Percentiles rank a stretch among this genome's conserved stretches.
These are phyloP conservation scores for Trichopria drosophilae DNA, from an alignment of 2,888 invertebrate genomes.

Conservation along the genomic window DNA sequence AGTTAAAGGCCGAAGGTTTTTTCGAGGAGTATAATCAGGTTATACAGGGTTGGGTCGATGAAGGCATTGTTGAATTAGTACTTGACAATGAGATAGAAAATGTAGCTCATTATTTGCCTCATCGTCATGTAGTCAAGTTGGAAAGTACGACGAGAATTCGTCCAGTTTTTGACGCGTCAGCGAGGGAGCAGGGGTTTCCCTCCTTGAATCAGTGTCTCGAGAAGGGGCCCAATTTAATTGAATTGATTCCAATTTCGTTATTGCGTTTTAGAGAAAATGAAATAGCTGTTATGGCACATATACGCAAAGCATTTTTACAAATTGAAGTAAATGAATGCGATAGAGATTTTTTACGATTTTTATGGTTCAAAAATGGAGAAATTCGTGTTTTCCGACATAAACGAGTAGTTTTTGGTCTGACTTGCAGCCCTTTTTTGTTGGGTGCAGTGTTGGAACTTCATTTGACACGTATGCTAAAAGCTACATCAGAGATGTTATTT, in stretches of 20 bases:
- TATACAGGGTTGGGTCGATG: constrained; percentile 20
- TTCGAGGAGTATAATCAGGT: constrained; percentile 28
- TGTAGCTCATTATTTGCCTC: constrained; percentile 34
- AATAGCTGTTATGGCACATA: constrained; percentile 35
- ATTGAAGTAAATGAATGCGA: constrained; percentile 31
- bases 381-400: constrained; percentile 30
- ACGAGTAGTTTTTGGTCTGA: constrained; percentile 40
- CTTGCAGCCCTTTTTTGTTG: constrained; percentile 38
- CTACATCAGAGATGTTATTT: too few species aligned
- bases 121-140: constrained; percentile 30
- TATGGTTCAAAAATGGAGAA: constrained; percentile 34
- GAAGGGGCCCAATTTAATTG: constrained; percentile 36
- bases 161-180: constrained; percentile 42
- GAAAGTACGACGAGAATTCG: constrained; percentile 33
- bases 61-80: constrained; percentile 41
- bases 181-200: constrained; percentile 34
- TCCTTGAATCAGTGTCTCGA: constrained; percentile 39
- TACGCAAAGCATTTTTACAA: constrained; percentile 36
- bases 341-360: constrained; percentile 36
- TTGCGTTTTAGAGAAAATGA: constrained; percentile 30
- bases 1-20: constrained; percentile 25
- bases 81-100: constrained; percentile 25
- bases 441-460: constrained; percentile 38
- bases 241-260: constrained; percentile 32
- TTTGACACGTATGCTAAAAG: constrained; percentile 23